Percentiles rank a stretch among this genome's conserved stretches.
These are phyloP conservation scores for Apis mellifera DNA, from an alignment of 1,140 invertebrate species.

Conservation along the genomic window Amel_HAv3.1 CM009939.2:3412001-3412500, in stretches of 20 bases:
- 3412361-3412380: too few relatives aligned
- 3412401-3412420: not conserved
- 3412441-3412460: too few relatives aligned
- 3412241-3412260: not conserved
- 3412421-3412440: too few relatives aligned
- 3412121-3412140: slow-evolving; percentile 10
- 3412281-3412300: not conserved
- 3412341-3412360: too few relatives aligned
- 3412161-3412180: slow-evolving; percentile 4
- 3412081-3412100: slow-evolving; percentile 5
- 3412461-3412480: not conserved
- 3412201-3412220: not conserved
- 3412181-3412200: not conserved
- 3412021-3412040: not conserved
- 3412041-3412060: not conserved
- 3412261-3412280: not conserved
- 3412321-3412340: too few relatives aligned
- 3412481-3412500: not conserved
- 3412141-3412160: slow-evolving; percentile 4
- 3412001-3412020: not conserved
- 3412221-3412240: not conserved
- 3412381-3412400: too few relatives aligned
- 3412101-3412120: not conserved
- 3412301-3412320: too few relatives aligned
- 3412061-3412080: slow-evolving; percentile 2